phyloP scores from a whole-genome alignment of 2,113 vertebrate genomes.

The Alethe diademata region DNA sequence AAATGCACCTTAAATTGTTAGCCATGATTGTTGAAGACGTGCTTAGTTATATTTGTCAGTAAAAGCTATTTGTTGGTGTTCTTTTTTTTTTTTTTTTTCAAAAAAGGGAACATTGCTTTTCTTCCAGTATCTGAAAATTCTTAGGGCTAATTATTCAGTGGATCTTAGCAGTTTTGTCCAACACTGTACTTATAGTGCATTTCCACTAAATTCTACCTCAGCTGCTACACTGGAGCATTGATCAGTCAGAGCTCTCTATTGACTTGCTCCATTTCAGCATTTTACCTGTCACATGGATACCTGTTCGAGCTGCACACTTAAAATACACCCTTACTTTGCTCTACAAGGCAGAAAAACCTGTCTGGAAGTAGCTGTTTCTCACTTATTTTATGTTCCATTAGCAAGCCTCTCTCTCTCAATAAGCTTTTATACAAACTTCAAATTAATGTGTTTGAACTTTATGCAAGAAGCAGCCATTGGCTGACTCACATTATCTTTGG shows the following conservation, averaged over 20 bases:
- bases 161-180: not conserved
- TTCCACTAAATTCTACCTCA: not conserved
- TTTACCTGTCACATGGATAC: not conserved
- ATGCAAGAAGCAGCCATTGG: not conserved
- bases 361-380: not conserved
- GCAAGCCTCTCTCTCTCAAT: not conserved
- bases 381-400: slow-evolving; percentile 20
- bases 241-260: not conserved
- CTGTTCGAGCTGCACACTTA: not conserved
- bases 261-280: not conserved
- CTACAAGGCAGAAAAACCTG: not conserved
- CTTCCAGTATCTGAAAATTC: not conserved
- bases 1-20: not conserved
- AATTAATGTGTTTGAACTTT: slow-evolving; percentile 22
- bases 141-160: not conserved
- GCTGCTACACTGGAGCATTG: not conserved
- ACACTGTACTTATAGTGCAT: not conserved
- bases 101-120: not conserved
- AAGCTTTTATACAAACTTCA: slow-evolving; percentile 22
- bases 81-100: not conserved
- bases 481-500: not conserved
- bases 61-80: not conserved
- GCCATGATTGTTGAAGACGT: not conserved
- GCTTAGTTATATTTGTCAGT: not conserved
- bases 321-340: not conserved